Base-by-base conservation (phyloP, 2,797 vertebrate species). In the Oreonectes daqikongensis region DNA sequence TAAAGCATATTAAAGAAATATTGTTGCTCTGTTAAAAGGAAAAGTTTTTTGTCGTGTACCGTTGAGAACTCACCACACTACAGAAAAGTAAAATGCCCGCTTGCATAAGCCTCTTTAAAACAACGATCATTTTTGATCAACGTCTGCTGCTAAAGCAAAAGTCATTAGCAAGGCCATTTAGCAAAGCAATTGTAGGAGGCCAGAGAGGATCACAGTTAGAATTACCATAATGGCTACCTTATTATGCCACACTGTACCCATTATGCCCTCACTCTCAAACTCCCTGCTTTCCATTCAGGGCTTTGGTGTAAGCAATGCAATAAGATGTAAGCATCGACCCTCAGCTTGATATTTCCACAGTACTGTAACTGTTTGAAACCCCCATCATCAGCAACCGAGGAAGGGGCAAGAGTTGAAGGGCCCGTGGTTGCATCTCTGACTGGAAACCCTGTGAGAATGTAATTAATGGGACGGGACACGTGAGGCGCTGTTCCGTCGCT, bases 381-480 rank as follows among this genome's bases (percentile, higher is more conserved):
- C 40, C 32, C 67, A 53, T 77, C 32, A 70, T 77, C 46, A 44
- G 75, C 66, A 77, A n/a, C 20, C 26, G 52, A 57, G 52, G 18
- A 77, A 40, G 44, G 38, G 55, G 5, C 30, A 7, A 30, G 32
- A 22, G 75, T 69, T 30, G 66, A 77, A 77, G 64, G 73, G 61
- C 65, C 52, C 24, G 20, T 65, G 59, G 20, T 50, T 52, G 69
- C 35, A 66, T 77, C 48, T 81, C 72, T 53, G 75, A 69, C 67
- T 67, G 72, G 35, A 60, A 81, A 63, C 78, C 55, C 64, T 81
- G 42, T 2, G 76, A 71, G 63, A 75, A 52, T 52, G 67, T 72
- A 84, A 82, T 84, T 84, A 84, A 75, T 80, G 57, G 68, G 50
- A 53, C 52, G 65, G 77, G 77, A 83, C 70, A 64, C 69, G 38